phyloP scores from a whole-genome alignment of 2,113 vertebrate species.

The Corynorhinus townsendii region DNA sequence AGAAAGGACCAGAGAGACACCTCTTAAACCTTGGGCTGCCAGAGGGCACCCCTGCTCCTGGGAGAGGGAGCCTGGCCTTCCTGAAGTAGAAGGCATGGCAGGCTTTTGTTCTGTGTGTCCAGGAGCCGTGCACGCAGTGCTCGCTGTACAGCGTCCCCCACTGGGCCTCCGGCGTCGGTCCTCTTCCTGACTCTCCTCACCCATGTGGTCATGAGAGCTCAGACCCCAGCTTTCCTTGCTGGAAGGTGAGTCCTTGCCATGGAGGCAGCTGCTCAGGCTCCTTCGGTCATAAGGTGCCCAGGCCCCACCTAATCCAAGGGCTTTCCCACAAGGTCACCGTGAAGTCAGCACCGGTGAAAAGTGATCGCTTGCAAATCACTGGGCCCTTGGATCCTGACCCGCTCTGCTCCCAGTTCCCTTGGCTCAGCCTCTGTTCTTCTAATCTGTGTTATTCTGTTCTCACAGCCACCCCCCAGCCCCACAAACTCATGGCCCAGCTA shows the following conservation, averaged over 20 bases:
- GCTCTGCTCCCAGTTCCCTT: no score
- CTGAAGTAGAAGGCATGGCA: background rate
- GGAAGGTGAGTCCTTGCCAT: background rate
- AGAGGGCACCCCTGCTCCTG: background rate
- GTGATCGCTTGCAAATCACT: no score
- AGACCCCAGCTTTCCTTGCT: fast-evolving
- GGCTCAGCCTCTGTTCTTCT: no score
- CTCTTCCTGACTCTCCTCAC: background rate
- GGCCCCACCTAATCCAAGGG: no score
- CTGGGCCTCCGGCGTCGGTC: fast-evolving
- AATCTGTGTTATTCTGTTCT: no score
- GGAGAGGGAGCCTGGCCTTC: background rate
- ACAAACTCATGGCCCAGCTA: no score
- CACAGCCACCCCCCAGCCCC: no score
- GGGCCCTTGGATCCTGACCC: no score
- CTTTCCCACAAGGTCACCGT: no score
- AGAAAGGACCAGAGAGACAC: background rate
- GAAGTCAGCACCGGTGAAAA: background rate
- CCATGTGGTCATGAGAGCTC: no score
- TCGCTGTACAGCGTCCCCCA: background rate
- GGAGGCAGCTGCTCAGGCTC: background rate
- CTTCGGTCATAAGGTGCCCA: no score
- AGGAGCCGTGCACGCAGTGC: background rate
- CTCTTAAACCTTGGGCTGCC: no score
- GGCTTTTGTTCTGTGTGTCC: background rate